Base-by-base conservation (phyloP, 1,140 invertebrate species). In the Danaus melanippus region DNA sequence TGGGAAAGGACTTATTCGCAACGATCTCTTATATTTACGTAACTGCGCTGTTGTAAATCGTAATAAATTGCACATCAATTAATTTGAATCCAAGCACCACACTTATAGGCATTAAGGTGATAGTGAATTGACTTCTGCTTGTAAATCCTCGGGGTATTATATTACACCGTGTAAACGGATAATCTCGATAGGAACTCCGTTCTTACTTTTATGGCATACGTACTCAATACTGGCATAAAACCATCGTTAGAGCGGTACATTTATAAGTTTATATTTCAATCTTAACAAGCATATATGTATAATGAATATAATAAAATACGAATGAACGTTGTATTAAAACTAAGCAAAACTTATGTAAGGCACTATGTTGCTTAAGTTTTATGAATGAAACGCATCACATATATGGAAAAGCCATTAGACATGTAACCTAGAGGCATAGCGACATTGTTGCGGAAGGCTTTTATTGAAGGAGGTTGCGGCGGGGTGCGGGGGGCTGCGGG, bases 21-120 rank as follows among this genome's bases (percentile, higher is more conserved):
- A 32, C 21, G 21, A 58, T 49, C 32, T 32, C 32, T 39, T 50
- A 54, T 59, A 50, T 59, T 53, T 53, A 17, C 41, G 46, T 42
- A 53, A 39, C 40, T 15, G 49, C 52, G 45, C 56, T 50, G 56
- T 57, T 58, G 66, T 70, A 70, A 67, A 70, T 65, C 58, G 51
- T 15, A 55, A 65, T 69, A 68, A 71, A 74, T 75, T 78, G 66
- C 64, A 72, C 66, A 74, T 74, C 71, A 77, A 76, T 76, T 77
- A 77, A 79, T 73, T 64, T 50, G 63, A 62, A 61, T 64, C 67
- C 59, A 12, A 51, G 52, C 64, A 69, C 63, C 68, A 68, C 66
- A 71, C 61, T 66, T 58, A 44, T 21, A 56, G 74, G 74, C 67
- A 63, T 74, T 77, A 77, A 77, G 71, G 73, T 71, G 67, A 76